These are phyloP conservation scores for Operophtera brumata DNA, from an alignment of 2,888 invertebrate genomes.

Conservation along the genomic window DNA sequence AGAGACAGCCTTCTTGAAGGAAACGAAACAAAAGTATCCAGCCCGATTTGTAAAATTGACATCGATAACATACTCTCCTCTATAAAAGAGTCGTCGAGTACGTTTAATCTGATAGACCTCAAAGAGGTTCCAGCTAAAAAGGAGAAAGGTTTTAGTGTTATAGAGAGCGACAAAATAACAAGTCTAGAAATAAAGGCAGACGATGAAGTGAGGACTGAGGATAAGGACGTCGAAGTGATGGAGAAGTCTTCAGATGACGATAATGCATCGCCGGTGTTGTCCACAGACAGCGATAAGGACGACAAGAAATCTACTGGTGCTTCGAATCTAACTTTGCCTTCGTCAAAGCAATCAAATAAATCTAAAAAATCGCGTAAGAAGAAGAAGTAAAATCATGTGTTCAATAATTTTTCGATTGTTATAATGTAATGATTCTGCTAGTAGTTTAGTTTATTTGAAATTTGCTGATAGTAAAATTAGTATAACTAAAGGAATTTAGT, in stretches of 20 bases:
- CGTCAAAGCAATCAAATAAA: slow-evolving; percentile 67
- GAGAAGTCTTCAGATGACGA: slow-evolving; percentile 82
- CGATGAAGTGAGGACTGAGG: slow-evolving; percentile 54
- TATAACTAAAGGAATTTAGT: slow-evolving; percentile 59
- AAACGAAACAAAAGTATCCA: slow-evolving; percentile 56
- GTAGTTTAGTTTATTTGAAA: slow-evolving; percentile 37
- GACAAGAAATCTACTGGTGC: slow-evolving; percentile 65
- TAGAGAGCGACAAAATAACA: slow-evolving; percentile 67
- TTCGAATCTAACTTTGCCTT: slow-evolving; percentile 58
- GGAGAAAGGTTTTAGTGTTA: slow-evolving; percentile 68
- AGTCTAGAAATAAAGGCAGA: slow-evolving; percentile 66
- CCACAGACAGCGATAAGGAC: slow-evolving; percentile 80
- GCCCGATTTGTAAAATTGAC: slow-evolving; percentile 73
- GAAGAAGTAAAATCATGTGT: slow-evolving; percentile 79
- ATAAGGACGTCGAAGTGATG: slow-evolving; percentile 58
- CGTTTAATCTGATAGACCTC: slow-evolving; percentile 69
- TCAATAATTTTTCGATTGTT: slow-evolving; percentile 49
- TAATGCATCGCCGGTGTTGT: slow-evolving; percentile 71
- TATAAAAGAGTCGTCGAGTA: slow-evolving; percentile 66
- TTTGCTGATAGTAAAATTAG: slow-evolving; percentile 58
- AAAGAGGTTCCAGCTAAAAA: slow-evolving; percentile 65
- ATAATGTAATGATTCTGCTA: slow-evolving; percentile 35
- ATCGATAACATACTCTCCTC: slow-evolving; percentile 72
- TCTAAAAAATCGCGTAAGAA: slow-evolving; percentile 82
- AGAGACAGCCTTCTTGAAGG: slow-evolving; percentile 68